Conservation (phyloP, 1,140 invertebrate genomes). For the Metaphire vulgaris region DNA sequence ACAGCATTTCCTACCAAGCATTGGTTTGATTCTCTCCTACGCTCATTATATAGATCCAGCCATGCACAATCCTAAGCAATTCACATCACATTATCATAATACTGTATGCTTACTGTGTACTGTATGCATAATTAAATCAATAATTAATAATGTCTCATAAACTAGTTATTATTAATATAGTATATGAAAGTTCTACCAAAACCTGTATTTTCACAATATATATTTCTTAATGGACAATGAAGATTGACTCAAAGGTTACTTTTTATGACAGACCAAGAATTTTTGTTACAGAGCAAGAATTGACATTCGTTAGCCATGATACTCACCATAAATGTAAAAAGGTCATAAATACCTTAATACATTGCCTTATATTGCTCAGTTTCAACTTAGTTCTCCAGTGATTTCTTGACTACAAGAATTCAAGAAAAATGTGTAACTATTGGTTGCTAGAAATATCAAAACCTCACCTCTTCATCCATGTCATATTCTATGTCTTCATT, state of each 20-base stretch:
- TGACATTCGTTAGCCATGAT: too few species aligned
- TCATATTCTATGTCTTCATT: slow-evolving; percentile 94
- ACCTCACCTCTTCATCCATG: slow-evolving; percentile 77
- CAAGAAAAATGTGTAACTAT: background rate
- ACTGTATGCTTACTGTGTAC: background rate
- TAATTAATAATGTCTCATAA: background rate
- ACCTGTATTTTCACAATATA: too few species aligned
- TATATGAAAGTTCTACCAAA: too few species aligned
- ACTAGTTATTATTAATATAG: too few species aligned
- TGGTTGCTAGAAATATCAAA: slow-evolving; percentile 1
- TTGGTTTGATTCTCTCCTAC: slow-evolving; percentile 22
- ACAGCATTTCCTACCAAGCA: slow-evolving; percentile 58
- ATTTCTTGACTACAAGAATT: background rate
- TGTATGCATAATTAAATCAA: background rate
- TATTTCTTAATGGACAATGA: too few species aligned
- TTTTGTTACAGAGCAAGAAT: too few species aligned
- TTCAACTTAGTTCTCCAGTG: background rate
- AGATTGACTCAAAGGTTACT: background rate
- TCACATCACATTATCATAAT: background rate
- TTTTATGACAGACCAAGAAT: background rate
- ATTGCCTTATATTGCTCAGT: too few species aligned
- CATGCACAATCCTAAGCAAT: slow-evolving; percentile 70
- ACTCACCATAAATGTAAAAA: too few species aligned
- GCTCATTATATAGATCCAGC: slow-evolving; percentile 75
- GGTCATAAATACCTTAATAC: too few species aligned